These are phyloP conservation scores for Argopecten irradians DNA, from an alignment of 1,140 invertebrate genomes.

Conservation along the genomic window DNA sequence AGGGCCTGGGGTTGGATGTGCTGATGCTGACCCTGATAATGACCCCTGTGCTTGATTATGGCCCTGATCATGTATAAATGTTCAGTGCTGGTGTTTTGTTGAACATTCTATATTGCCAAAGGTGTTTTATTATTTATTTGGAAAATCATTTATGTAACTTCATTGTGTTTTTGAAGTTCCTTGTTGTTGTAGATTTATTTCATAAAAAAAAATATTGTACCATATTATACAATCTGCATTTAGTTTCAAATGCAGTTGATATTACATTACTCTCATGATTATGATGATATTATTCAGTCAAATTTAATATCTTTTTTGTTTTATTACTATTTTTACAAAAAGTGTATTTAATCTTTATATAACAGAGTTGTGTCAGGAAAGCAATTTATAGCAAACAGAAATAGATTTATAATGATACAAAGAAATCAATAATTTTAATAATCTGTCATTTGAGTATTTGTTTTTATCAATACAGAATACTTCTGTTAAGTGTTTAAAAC, in stretches of 20 bases:
- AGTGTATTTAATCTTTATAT: neutral
- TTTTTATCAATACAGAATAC: too few relatives aligned
- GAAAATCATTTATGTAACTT: neutral
- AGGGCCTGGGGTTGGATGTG: conserved; percentile 33
- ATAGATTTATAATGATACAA: neutral
- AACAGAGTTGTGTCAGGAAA: neutral
- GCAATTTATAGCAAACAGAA: neutral
- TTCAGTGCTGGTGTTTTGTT: neutral
- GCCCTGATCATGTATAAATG: neutral
- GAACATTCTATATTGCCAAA: neutral
- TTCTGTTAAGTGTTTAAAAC: too few relatives aligned
- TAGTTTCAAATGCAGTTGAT: neutral
- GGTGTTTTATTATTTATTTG: neutral
- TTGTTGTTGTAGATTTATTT: neutral
- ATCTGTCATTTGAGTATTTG: neutral
- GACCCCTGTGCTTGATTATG: conserved; percentile 32
- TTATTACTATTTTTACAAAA: neutral
- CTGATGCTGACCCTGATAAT: conserved; percentile 16
- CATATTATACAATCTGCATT: neutral
- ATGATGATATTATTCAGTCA: neutral
- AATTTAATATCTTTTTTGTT: neutral
- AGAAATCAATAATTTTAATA: neutral
- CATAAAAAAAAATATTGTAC: neutral
- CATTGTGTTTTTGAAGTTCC: neutral
- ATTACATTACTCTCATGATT: neutral